A percentile compares a stretch with the other conserved stretches of the same genome.
Conservation (phyloP, 2,888 invertebrate species). For the Ennomos fuscantarius region DNA sequence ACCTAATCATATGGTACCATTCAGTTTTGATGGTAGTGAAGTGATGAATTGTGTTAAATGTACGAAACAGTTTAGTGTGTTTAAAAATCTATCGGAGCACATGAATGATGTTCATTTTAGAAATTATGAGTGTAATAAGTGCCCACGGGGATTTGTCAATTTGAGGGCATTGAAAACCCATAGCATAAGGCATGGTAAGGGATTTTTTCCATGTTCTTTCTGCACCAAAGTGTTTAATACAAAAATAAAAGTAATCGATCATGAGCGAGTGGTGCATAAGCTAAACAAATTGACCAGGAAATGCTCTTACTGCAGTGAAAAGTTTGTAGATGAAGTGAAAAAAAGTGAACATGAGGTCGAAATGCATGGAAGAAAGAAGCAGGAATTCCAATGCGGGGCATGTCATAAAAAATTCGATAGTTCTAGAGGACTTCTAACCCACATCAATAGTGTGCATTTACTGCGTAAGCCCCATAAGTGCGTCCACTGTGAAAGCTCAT, state of each 20-base stretch:
- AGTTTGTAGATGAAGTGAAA: constrained; percentile 39
- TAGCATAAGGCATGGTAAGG: constrained; percentile 43
- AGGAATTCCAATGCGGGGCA: not conserved
- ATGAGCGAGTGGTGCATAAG: constrained; percentile 62
- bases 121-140: constrained; percentile 60
- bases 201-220: constrained; percentile 47
- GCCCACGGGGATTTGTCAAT: constrained; percentile 59
- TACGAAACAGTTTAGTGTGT: constrained; percentile 50
- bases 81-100: constrained; percentile 62
- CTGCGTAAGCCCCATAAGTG: constrained; percentile 1
- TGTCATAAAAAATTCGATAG: constrained; percentile 1
- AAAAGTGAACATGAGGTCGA: constrained; percentile 27
- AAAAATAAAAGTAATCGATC: constrained; percentile 56
- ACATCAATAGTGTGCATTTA: not conserved
- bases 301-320: constrained; percentile 71
- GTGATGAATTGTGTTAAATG: constrained; percentile 57
- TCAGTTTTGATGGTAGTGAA: constrained; percentile 55
- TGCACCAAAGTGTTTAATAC: constrained; percentile 68
- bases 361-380: constrained; percentile 18
- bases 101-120: constrained; percentile 63
- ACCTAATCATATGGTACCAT: constrained; percentile 65
- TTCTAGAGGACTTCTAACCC: not conserved
- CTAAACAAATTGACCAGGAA: constrained; percentile 45
- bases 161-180: constrained; percentile 45
- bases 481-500: not conserved